These are phyloP conservation scores for Hucho hucho DNA, from an alignment of 2,113 vertebrate species.

Conservation along the genomic window DNA sequence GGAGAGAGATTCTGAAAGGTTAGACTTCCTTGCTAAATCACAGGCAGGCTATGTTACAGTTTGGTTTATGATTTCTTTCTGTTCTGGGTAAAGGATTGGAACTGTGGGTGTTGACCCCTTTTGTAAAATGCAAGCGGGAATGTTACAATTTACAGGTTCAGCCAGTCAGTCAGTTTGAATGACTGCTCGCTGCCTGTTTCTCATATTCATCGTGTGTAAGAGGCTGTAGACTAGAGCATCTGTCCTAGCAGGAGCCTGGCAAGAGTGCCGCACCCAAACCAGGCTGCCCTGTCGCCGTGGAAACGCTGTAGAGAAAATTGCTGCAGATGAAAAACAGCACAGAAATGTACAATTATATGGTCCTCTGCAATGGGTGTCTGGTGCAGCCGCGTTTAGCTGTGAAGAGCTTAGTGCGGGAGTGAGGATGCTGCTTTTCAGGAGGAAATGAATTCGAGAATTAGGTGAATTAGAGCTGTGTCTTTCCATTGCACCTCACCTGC, in stretches of 20 bases:
- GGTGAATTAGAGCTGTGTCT: constrained; percentile 27
- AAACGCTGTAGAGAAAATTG: constrained; percentile 34
- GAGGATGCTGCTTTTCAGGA: constrained; percentile 23
- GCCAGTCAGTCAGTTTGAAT: constrained; percentile 1
- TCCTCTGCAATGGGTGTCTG: constrained; percentile 20
- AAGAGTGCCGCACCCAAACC: constrained; percentile 26
- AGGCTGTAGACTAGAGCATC: not conserved
- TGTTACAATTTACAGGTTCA: not conserved
- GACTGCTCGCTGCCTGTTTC: not conserved
- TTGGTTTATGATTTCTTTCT: no score
- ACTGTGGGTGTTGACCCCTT: no score
- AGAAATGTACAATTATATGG: constrained; percentile 7
- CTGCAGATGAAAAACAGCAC: constrained; percentile 41
- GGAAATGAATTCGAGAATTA: not conserved
- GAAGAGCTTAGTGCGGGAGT: not conserved
- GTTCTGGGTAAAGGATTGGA: not conserved
- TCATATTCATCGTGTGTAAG: not conserved
- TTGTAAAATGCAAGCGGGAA: not conserved
- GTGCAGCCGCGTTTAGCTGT: not conserved
- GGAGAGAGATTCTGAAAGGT: no score
- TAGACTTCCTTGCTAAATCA: no score
- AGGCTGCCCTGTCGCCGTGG: constrained; percentile 36
- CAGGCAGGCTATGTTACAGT: no score
- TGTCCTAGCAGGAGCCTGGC: constrained; percentile 19
- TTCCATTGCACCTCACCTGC: constrained; percentile 53